A percentile compares a stretch with the other conserved stretches of the same genome.
Evolutionary conservation across 2,797 vertebrate genomes (phyloP).

Genomic region (Melanotaenia trifasciata): DNA sequence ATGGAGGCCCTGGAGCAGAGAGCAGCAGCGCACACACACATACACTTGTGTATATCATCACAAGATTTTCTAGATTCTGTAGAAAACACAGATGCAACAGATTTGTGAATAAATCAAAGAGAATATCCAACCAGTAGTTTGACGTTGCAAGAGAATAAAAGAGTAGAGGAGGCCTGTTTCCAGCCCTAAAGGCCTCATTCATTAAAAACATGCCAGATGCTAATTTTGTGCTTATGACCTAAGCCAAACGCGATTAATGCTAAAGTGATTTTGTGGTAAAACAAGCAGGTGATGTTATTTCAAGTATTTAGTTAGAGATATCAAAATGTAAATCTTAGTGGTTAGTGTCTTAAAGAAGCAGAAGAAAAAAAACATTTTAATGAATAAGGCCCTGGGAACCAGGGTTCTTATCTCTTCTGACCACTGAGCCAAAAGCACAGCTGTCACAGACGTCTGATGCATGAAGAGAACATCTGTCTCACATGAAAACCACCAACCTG

Average conservation of each 20-base stretch:
- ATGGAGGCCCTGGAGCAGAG: slow-evolving; percentile 77
- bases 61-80: slow-evolving; percentile 24
- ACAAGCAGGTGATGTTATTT: slow-evolving; percentile 16
- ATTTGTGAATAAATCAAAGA: slow-evolving; percentile 41
- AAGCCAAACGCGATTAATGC: slow-evolving; percentile 39
- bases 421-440: slow-evolving; percentile 1
- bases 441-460: neutral
- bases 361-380: slow-evolving; percentile 26
- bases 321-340: slow-evolving; percentile 5
- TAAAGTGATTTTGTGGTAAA: slow-evolving; percentile 24
- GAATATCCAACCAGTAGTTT: slow-evolving; percentile 13
- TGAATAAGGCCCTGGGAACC: slow-evolving; percentile 48
- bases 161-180: slow-evolving; percentile 48
- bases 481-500: neutral
- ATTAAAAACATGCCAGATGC: slow-evolving; percentile 35
- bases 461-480: slow-evolving; percentile 1
- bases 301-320: slow-evolving; percentile 23
- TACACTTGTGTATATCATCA: neutral
- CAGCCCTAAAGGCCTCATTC: slow-evolving; percentile 49
- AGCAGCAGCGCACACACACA: slow-evolving; percentile 45
- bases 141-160: slow-evolving; percentile 57
- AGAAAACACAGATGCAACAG: slow-evolving; percentile 45
- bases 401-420: slow-evolving; percentile 10
- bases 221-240: slow-evolving; percentile 61
- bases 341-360: neutral